Base-by-base conservation (phyloP, 2,888 invertebrate genomes). In the Catocala nupta region DNA sequence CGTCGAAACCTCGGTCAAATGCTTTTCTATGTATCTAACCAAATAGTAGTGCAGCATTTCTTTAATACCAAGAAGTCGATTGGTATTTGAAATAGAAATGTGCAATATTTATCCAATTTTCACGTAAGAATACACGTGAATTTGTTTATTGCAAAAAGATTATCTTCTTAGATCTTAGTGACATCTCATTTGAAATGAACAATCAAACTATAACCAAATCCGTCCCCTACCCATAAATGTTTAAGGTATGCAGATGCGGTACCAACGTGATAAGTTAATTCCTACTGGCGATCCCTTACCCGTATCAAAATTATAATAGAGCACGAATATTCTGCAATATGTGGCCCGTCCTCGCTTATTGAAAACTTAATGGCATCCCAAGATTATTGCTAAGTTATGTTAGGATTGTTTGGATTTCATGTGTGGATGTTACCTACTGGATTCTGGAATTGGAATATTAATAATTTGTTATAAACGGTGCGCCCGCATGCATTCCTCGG, bases 211-310 rank as follows among this genome's bases (percentile, higher is more conserved):
- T 33, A 25, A n/a, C 45, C 82, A 62, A 92, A 68, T 92, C 78
- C 93, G 82, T 81, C 80, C 89, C 86, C 59, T 68, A 44, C 58
- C 70, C 81, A 88, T 89, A 90, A 92, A 92, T 90, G 90, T 89
- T 90, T 85, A 91, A 93, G 94, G 92, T 93, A 94, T 93, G 93
- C 93, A 92, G 92, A 92, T 92, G 89, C 88, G 91, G 88, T 78
- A 72, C 85, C 73, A 82, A 87, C 80, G 92, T 93, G 93, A 93
- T 94, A 94, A 93, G 92, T 93, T 94, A 93, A 94, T 93, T 90
- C 93, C 89, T 89, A 81, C 84, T 84, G 91, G 90, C 91, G 86
- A 90, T 90, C 91, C 92, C 91, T 87, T 87, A 92, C 92, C 92
- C 93, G 89, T 89, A 91, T 93, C 93, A 92, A 89, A 92, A 91